Base-by-base conservation (phyloP, 35 echinoderm and acorn worm species). In the Diadema setosum region DNA sequence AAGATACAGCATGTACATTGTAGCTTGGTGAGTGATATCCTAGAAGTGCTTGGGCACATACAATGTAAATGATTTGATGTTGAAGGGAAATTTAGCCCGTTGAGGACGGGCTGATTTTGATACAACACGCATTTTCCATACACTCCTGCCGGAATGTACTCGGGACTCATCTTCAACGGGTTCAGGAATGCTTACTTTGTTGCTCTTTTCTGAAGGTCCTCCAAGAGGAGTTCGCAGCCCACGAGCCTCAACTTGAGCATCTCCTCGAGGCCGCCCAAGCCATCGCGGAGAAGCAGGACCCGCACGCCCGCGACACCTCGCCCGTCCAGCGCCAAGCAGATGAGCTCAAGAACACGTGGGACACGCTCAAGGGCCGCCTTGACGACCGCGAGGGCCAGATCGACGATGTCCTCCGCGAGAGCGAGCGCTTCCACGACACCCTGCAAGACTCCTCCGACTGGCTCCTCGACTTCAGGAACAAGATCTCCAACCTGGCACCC, bases 361-460 rank as follows among this genome's bases (percentile, higher is more conserved):
- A 94, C 36, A 86, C 94, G 45, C 86, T 99, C 49, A 99, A 99
- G 83, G 83, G 70, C 20, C 83, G 81, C 43, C 93, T 99, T 49
- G 96, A 99, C 55, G 90, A 94, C 82, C 61, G 96, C 29, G 92
- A 94, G 93, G 75, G 70, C 14, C 86, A 99, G 85, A 89, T 99
- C 35, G 96, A 99, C 49, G 86, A 95, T 20, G 85, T 99, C 5
- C 63, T 92, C 5, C 57, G 88, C 35, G 93, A 99, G 85, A 99
- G 96, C 55, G 96, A 99, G 83, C 81, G 64, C 20, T 99, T 99
- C 96, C 96, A 99, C 39, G 93, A 92, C n/a, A 82, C 82, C 23
- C 76, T 95, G 58, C 89, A 94, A 58, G 96, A 99, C 45, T 67
- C 87, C 46, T 84, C 90, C 7, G 96, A 99, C 70, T 99, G 96